A percentile compares a stretch with the other conserved stretches of the same genome.
Conservation (phyloP, 2,797 vertebrate species). For the Macroramphosus scolopax region DNA sequence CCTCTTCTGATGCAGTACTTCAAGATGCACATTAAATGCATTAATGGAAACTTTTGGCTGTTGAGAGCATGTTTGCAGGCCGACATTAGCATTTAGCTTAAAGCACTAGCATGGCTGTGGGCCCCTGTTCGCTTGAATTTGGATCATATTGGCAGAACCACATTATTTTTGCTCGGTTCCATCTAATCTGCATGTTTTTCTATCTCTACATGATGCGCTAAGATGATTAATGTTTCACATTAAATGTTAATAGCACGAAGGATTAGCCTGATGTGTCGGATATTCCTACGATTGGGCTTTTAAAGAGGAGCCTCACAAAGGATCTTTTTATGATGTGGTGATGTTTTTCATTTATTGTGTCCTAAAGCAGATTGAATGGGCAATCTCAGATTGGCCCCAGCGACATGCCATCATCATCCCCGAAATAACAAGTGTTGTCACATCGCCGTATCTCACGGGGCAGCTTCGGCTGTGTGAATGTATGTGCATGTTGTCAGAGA, state of each 20-base stretch:
- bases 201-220: constrained; percentile 22
- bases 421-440: constrained; percentile 58
- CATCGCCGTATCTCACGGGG: constrained; percentile 31
- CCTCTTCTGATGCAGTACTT: no score
- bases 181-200: constrained; percentile 2
- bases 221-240: constrained; percentile 48
- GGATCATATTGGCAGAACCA: background rate
- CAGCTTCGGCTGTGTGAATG: constrained; percentile 18
- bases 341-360: constrained; percentile 5
- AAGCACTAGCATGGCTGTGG: background rate
- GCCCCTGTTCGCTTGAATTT: constrained; percentile 4
- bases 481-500: constrained; percentile 30
- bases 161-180: constrained; percentile 9
- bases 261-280: constrained; percentile 35
- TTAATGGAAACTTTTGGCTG: no score
- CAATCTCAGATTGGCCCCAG: constrained; percentile 8
- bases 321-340: constrained; percentile 7
- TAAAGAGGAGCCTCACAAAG: constrained; percentile 1
- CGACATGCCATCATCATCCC: constrained; percentile 31
- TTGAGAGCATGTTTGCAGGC: background rate
- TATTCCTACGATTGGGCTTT: constrained; percentile 6
- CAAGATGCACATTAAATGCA: no score
- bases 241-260: constrained; percentile 46
- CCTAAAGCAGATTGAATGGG: constrained; percentile 16
- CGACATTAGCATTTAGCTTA: constrained; percentile 14